Conservation (phyloP, 1,140 invertebrate species). For the Sesamia nonagrioides region DNA sequence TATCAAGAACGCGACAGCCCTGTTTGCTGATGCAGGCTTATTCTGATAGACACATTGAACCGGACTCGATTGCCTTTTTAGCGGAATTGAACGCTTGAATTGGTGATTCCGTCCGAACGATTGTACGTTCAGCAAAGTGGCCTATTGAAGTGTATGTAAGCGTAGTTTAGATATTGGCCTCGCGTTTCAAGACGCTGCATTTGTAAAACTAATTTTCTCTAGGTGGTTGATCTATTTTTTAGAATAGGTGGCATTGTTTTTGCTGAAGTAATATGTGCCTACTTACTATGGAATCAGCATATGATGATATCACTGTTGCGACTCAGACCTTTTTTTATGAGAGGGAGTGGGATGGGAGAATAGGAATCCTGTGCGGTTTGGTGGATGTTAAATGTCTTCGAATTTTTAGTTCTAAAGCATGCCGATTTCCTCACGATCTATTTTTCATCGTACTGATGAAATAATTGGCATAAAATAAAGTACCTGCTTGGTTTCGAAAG, state of each 20-base stretch:
- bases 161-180: slow-evolving; percentile 17
- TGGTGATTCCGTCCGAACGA: slow-evolving; percentile 29
- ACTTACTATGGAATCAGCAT: not conserved
- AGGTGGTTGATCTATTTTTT: not conserved
- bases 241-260: not conserved
- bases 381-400: too few relatives aligned
- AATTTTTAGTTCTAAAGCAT: too few relatives aligned
- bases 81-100: slow-evolving; percentile 40
- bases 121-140: slow-evolving; percentile 43
- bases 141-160: slow-evolving; percentile 34
- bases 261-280: not conserved
- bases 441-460: too few relatives aligned
- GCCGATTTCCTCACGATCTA: too few relatives aligned
- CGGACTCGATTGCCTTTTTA: slow-evolving; percentile 43
- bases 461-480: too few relatives aligned
- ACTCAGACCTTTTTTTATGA: too few relatives aligned
- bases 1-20: not conserved
- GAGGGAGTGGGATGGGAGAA: too few relatives aligned
- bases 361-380: too few relatives aligned
- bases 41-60: slow-evolving; percentile 40
- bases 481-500: too few relatives aligned
- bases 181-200: not conserved
- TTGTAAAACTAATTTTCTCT: slow-evolving; percentile 43
- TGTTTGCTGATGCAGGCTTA: slow-evolving; percentile 44
- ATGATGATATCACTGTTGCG: too few relatives aligned